phyloP scores from a whole-genome alignment of 2,797 vertebrate species.

The Cynopterus sphinx region DNA sequence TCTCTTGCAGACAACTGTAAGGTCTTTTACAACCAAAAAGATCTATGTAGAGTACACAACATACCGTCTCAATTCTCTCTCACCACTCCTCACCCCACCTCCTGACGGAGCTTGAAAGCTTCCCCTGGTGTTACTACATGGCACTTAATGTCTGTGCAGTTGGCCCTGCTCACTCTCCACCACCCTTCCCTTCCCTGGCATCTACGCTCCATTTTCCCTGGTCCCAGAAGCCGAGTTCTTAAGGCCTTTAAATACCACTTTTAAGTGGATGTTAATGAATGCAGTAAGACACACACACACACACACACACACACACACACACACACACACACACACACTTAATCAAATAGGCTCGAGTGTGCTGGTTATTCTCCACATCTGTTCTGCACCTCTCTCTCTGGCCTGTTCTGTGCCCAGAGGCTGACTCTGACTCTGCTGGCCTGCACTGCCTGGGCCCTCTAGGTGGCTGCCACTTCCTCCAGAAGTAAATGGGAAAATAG shows the following conservation, averaged over 20 bases:
- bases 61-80: neutral
- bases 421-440: neutral
- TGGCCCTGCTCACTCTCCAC: neutral
- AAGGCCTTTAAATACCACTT: neutral
- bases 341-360: neutral
- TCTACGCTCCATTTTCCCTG: neutral
- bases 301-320: neutral
- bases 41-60: neutral
- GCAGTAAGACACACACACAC: neutral
- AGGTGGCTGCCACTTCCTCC: neutral
- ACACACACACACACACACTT: no score
- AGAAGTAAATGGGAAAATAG: neutral
- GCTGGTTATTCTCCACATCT: neutral
- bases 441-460: neutral
- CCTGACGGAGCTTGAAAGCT: no score
- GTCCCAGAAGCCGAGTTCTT: neutral
- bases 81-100: neutral
- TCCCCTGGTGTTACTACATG: no score
- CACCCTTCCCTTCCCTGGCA: fast-evolving
- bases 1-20: neutral
- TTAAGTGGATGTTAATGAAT: neutral
- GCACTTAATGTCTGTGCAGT: neutral
- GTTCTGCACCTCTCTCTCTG: neutral
- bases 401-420: neutral
- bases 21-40: neutral